Base-by-base conservation (phyloP, 2,888 invertebrate genomes). In the Watsonalla binaria region DNA sequence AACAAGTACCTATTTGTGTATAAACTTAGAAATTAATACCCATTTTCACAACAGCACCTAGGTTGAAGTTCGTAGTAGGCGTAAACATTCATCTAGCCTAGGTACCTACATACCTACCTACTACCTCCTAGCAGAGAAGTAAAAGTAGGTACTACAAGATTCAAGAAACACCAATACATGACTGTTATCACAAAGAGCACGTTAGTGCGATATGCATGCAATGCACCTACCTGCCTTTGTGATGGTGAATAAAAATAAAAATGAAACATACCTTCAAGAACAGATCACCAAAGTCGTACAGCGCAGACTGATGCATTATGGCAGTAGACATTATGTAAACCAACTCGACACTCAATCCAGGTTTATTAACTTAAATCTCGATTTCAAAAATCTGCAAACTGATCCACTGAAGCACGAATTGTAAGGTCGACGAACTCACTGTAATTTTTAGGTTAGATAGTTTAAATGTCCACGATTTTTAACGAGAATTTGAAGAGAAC, bases 221-320 rank as follows among this genome's bases (percentile, higher is more conserved):
- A 11, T 42, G 42, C 42, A 14, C 37, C 8, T 37, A 51, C 34
- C 46, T 24, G 14, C 45, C 34, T 35, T 8, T 37, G 39, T 34
- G 46, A 51, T 54, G 45, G 54, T 50, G 45, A 54, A 47, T 42
- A 59, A 65, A 57, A 54, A 58, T 62, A 60, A 55, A 54, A 59
- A 59, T 55, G 45, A 58, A 62, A 77, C 85, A 87, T 93, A 94
- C 94, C 94, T 94, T 94, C 83, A 94, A 92, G 76, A 94, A 90
- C 86, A 93, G 92, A 86, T 95, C 94, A 92, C 93, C 93, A 91
- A 94, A 94, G 78, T 94, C 94, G 90, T 94, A 94, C 92, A 94
- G 92, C 80, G 94, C 92, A 88, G 93, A 92, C 89, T 92, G 93
- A 88, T 93, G 93, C 94, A 95, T 94, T 86, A 95, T 94, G 84